Conservation (phyloP, 2,888 invertebrate genomes). For the Drosophila cognata region DNA sequence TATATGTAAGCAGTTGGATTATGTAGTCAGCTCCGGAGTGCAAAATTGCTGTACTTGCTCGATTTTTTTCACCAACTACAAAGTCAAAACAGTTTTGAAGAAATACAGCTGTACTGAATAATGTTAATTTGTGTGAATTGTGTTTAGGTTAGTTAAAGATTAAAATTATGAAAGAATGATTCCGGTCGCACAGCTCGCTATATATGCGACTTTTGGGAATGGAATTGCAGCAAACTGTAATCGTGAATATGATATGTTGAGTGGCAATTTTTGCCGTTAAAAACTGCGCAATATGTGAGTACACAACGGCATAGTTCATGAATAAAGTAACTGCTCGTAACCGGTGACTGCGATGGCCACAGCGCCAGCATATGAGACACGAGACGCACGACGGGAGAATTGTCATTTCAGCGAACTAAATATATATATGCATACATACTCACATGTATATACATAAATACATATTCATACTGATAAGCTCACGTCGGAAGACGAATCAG, state of each 20-base stretch:
- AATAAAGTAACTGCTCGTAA: conserved; percentile 19
- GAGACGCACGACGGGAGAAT: conserved; percentile 1
- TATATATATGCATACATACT: not conserved
- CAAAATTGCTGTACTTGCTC: not conserved
- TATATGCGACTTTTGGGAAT: conserved; percentile 29
- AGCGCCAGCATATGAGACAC: not conserved
- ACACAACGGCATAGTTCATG: conserved; percentile 38
- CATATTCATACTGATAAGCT: conserved; percentile 25
- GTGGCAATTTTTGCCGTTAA: conserved; percentile 14
- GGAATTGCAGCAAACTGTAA: conserved; percentile 7
- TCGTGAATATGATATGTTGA: conserved; percentile 16
- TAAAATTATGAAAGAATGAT: not conserved
- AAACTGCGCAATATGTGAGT: conserved; percentile 49
- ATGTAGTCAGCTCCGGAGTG: not conserved
- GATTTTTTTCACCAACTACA: not conserved
- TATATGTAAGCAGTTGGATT: not conserved
- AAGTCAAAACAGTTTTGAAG: not conserved
- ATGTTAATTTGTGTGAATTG: not conserved
- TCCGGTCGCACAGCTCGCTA: too few species aligned
- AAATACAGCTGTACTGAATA: not conserved
- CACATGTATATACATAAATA: not conserved
- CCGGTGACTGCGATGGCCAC: conserved; percentile 20
- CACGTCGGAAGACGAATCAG: not conserved
- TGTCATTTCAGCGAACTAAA: not conserved
- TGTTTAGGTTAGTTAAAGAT: not conserved